Percentiles rank a stretch among this genome's conserved stretches.
Evolutionary conservation across 2,888 invertebrate species (phyloP).

Genomic region (Coelopa pilipes): DNA sequence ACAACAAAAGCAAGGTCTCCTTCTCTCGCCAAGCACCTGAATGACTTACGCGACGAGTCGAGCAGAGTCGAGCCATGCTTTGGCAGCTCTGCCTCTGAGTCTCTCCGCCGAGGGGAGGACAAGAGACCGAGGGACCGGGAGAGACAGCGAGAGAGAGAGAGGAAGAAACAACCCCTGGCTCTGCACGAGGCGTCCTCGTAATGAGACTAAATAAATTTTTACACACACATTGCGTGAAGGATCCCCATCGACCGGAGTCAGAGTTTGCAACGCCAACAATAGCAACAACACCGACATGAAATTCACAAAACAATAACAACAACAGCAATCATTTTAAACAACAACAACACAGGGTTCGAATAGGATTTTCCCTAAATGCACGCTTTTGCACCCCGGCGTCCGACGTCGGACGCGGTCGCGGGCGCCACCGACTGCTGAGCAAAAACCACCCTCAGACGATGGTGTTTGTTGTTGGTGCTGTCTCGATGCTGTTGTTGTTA

Average conservation of each 20-base stretch:
- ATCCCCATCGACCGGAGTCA: not conserved
- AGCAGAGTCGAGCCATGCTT: not conserved
- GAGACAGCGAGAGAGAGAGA: not conserved
- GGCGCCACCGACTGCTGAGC: conserved; percentile 4
- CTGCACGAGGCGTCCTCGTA: conserved; percentile 18
- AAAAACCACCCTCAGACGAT: conserved; percentile 30
- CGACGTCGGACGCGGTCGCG: not conserved
- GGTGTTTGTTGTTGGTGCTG: not conserved
- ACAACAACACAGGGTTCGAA: no score
- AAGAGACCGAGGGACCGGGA: no score
- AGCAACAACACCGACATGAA: conserved; percentile 1
- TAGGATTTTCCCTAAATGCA: not conserved
- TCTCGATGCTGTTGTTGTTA: not conserved
- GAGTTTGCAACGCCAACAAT: conserved; percentile 17
- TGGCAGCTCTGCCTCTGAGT: conserved; percentile 8
- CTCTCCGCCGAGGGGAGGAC: no score
- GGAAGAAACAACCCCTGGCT: conserved; percentile 17
- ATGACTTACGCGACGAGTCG: conserved; percentile 12
- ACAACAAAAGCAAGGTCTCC: not conserved
- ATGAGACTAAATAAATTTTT: conserved; percentile 28
- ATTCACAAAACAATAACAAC: conserved; percentile 2
- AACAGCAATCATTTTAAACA: not conserved
- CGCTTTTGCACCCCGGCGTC: not conserved
- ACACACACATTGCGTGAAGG: not conserved
- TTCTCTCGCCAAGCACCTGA: conserved; percentile 23